Evolutionary conservation across 2,797 vertebrate species (phyloP).

Genomic region (Malurus leucopterus): DNA sequence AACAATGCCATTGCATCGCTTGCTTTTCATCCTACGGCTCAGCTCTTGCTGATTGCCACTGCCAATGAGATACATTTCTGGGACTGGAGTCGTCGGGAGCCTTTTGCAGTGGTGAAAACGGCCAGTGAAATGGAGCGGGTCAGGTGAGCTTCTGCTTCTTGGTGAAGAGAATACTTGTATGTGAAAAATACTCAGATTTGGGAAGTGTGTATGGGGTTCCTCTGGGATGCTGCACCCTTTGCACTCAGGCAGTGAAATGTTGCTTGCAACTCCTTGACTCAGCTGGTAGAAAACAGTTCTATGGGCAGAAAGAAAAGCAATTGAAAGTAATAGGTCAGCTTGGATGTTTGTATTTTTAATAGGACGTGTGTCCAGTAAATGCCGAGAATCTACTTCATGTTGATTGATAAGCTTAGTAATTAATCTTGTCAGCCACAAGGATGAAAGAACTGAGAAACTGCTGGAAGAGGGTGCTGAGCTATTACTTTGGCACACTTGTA

Average conservation of each 20-base stretch:
- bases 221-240: not conserved
- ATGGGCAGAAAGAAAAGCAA: not conserved
- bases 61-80: slow-evolving; percentile 98
- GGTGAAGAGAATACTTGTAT: not conserved
- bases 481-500: not conserved
- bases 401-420: not conserved
- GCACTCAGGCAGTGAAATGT: not conserved
- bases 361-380: not conserved
- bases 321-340: not conserved
- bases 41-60: slow-evolving; percentile 95
- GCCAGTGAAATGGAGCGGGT: slow-evolving; percentile 95
- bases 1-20: slow-evolving; percentile 95
- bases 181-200: not conserved
- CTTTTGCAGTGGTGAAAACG: slow-evolving; percentile 96
- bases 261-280: not conserved
- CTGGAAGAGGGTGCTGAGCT: not conserved
- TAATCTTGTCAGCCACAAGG: not conserved
- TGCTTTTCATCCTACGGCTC: slow-evolving; percentile 97
- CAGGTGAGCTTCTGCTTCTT: slow-evolving; percentile 75
- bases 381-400: not conserved
- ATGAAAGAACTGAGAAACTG: not conserved
- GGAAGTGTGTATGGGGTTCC: not conserved
- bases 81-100: slow-evolving; percentile 98
- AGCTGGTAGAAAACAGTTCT: not conserved
- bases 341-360: not conserved